A percentile compares a stretch with the other conserved stretches of the same genome.
Evolutionary conservation across 1,140 invertebrate genomes (phyloP).

Genomic region (Branchinecta lynchi): DNA sequence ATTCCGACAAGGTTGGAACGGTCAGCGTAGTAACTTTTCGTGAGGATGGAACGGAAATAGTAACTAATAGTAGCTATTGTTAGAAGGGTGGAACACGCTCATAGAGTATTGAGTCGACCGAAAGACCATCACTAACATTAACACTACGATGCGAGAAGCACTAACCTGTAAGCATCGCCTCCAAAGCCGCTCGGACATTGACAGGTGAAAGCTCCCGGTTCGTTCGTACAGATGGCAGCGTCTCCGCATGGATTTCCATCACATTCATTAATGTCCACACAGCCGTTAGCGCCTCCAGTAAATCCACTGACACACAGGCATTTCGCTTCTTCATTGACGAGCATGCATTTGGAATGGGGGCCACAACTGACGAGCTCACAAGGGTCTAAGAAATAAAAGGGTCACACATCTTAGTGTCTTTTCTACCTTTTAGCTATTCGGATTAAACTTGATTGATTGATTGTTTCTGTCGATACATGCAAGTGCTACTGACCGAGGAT

Average conservation of each 20-base stretch:
- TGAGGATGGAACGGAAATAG: no score
- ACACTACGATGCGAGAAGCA: neutral
- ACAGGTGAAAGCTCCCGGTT: slow-evolving; percentile 66
- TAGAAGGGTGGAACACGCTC: no score
- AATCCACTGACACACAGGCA: slow-evolving; percentile 51
- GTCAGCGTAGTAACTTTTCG: no score
- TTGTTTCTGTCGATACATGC: no score
- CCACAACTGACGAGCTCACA: slow-evolving; percentile 70
- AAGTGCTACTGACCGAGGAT: no score
- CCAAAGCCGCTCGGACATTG: slow-evolving; percentile 48
- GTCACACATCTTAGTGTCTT: neutral
- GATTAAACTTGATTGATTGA: no score
- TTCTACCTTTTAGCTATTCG: no score
- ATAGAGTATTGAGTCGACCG: no score
- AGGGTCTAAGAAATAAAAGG: slow-evolving; percentile 46
- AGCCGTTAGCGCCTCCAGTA: slow-evolving; percentile 45
- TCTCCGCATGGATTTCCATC: slow-evolving; percentile 50
- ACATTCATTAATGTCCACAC: slow-evolving; percentile 76
- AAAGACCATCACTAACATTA: no score
- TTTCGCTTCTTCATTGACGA: slow-evolving; percentile 61
- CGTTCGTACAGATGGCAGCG: slow-evolving; percentile 71
- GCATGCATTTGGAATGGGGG: slow-evolving; percentile 72
- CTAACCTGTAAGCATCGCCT: slow-evolving; percentile 45
- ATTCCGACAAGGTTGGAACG: no score
- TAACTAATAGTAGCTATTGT: no score